Evolutionary conservation across 1,140 invertebrate genomes (phyloP).

Genomic region (Drusus annulatus): DNA sequence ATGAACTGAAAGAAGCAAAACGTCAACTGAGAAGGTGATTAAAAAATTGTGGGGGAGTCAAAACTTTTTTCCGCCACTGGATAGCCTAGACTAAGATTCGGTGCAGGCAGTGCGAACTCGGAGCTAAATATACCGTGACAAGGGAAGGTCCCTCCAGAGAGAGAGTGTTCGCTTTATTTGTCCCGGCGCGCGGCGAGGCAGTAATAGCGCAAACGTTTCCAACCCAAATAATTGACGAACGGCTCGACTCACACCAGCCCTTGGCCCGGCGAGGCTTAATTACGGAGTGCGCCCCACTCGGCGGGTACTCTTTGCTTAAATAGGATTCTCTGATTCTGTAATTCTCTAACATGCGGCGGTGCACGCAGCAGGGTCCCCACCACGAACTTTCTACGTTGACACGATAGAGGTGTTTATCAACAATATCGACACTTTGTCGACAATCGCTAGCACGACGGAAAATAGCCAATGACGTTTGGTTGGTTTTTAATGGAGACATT

Average conservation of each 20-base stretch:
- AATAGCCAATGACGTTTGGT: too few relatives aligned
- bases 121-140: background rate
- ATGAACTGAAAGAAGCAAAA: too few relatives aligned
- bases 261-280: background rate
- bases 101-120: background rate
- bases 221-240: constrained; percentile 36
- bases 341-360: too few relatives aligned
- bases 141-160: background rate
- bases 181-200: constrained; percentile 2
- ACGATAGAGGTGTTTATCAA: too few relatives aligned
- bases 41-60: too few relatives aligned
- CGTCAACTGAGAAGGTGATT: too few relatives aligned
- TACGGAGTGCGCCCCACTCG: background rate
- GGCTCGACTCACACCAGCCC: background rate
- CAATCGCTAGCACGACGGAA: too few relatives aligned
- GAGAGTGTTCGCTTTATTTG: background rate
- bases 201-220: background rate
- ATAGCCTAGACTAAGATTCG: background rate
- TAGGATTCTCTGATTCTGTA: too few relatives aligned
- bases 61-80: too few relatives aligned
- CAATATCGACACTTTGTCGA: too few relatives aligned
- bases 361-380: background rate
- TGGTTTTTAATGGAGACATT: too few relatives aligned
- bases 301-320: background rate
- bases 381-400: too few relatives aligned